Base-by-base conservation (phyloP, 2,113 vertebrate genomes). In the Montifringilla adamsi region DNA sequence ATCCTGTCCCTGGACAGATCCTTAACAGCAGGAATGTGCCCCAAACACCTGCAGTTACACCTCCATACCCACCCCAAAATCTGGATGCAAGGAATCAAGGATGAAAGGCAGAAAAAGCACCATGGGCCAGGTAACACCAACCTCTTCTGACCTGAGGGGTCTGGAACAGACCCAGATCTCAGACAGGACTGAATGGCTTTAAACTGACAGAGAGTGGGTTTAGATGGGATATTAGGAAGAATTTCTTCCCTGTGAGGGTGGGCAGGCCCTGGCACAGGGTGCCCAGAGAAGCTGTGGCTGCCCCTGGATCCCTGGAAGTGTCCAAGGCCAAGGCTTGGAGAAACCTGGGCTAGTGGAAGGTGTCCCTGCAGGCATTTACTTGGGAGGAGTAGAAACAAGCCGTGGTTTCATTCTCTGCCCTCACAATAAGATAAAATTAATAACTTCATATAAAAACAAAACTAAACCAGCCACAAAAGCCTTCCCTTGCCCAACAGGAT, bases 371-470 rank as follows among this genome's bases (percentile, higher is more conserved):
- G 75, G 7, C 8, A 28, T 37, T 81, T 74, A 16, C 37, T 58
- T 66, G 10, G n/a, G 39, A 64, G 15, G 5, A 28, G 11, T 16
- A 18, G 17, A 89, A 84, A 53, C 1, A 78, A 35, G 47, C 39
- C 78, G 13, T 0, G 1, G 74, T 68, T 87, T 82, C 78, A 56
- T 66, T 56, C 15, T 56, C 44, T 52, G 27, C 21, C 44, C 52
- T 93, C 44, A 47, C 35, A 56, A 22, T 21, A 56, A 22, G 31
- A 56, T 15, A 85, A 89, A 87, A 76, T 62, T n/a, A 87, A 47
- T 66, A 76, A 49, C 64, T 91, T 73, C 46, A 73, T 68, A 87
- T 56, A 90, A 94, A 94, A 94, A 20, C 16, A 72, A 83, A 82
- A 82, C 43, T 49, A 69, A 82, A 64, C 8, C 74, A 91, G 49